Conservation (phyloP, 2,888 invertebrate species). For the Philopedon plagiatum region DNA sequence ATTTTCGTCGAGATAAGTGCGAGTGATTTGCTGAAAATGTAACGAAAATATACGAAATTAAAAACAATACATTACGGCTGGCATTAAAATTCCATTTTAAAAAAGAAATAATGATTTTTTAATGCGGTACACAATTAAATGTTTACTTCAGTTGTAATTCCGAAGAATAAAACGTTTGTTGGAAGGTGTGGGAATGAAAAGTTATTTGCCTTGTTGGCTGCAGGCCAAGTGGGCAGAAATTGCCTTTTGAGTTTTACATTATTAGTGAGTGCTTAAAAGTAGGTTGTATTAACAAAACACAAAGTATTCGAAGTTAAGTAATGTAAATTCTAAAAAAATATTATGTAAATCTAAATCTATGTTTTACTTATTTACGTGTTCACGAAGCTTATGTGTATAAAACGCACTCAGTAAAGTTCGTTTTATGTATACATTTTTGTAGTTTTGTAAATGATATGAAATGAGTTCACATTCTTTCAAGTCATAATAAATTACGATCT, state of each 20-base stretch:
- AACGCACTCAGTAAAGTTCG: too few species aligned
- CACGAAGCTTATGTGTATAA: too few species aligned
- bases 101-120: conserved; percentile 43
- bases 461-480: too few species aligned
- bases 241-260: background rate
- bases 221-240: too few species aligned
- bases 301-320: too few species aligned
- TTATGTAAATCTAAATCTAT: too few species aligned
- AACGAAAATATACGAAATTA: conserved; percentile 37
- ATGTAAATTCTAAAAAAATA: too few species aligned
- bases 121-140: conserved; percentile 43
- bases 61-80: conserved; percentile 41
- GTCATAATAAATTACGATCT: too few species aligned
- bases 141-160: conserved; percentile 22
- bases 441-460: too few species aligned
- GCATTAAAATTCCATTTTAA: conserved; percentile 34
- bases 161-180: conserved; percentile 18
- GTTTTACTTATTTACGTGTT: too few species aligned
- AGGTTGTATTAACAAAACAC: conserved; percentile 17
- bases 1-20: conserved; percentile 41
- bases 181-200: conserved; percentile 13
- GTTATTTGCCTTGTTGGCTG: too few species aligned
- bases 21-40: conserved; percentile 33
- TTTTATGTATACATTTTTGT: too few species aligned
- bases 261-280: conserved; percentile 12